Conservation (phyloP, 2,113 vertebrate species). For the Cavia porcellus region DNA sequence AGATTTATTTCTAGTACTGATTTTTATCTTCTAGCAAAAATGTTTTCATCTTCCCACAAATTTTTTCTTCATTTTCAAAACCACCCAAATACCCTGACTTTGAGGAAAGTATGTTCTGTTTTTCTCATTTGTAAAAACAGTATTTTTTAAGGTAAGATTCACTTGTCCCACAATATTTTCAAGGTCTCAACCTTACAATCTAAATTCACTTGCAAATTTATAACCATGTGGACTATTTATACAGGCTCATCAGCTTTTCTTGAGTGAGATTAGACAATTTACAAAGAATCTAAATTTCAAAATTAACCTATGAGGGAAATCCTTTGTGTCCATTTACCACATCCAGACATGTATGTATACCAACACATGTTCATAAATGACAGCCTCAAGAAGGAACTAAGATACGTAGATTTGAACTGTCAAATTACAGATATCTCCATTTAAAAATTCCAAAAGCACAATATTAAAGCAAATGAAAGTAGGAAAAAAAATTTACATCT, state of each 20-base stretch:
- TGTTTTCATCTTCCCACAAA: conserved; percentile 42
- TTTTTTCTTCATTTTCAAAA: conserved; percentile 43
- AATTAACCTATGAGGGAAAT: not conserved
- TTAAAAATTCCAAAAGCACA: not conserved
- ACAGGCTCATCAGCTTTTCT: not conserved
- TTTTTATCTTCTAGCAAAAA: conserved; percentile 28
- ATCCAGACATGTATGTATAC: not conserved
- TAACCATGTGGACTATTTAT: not conserved
- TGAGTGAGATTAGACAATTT: not conserved
- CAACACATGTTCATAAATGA: accelerated
- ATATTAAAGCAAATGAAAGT: not conserved
- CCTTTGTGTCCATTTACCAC: not conserved
- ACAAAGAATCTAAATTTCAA: not conserved
- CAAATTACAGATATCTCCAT: not conserved
- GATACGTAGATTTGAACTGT: not conserved
- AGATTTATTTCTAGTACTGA: not conserved
- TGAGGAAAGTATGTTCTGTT: not conserved
- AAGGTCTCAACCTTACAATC: not conserved
- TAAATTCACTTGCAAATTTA: conserved; percentile 23
- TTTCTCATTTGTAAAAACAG: not conserved
- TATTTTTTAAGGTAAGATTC: not conserved
- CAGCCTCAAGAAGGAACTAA: not conserved
- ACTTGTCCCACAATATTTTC: not conserved
- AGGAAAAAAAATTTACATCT: not conserved
- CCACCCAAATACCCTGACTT: conserved; percentile 20